A percentile compares a stretch with the other conserved stretches of the same genome.
Evolutionary conservation across 2,113 vertebrate species (phyloP).

Genomic region (Ceyx margarethae): DNA sequence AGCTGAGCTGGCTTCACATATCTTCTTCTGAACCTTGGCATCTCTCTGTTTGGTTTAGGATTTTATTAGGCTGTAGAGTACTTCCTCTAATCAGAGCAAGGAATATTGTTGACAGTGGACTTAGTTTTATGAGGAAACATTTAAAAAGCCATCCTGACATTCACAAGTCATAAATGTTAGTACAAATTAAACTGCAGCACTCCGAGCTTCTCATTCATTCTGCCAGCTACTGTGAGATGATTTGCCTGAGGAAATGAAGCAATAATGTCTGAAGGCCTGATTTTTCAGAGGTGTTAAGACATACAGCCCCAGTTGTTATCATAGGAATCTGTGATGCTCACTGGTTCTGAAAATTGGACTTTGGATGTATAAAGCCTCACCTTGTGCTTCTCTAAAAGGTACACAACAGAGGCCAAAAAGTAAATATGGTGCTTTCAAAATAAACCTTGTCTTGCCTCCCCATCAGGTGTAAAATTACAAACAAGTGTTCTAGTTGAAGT

Average conservation of each 20-base stretch:
- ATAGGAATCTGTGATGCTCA: neutral
- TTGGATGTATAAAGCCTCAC: neutral
- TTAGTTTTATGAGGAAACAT: constrained; percentile 53
- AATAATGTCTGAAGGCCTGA: constrained; percentile 26
- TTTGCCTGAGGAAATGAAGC: constrained; percentile 55
- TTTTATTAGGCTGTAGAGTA: constrained; percentile 37
- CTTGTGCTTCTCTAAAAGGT: neutral
- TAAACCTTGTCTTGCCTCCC: neutral
- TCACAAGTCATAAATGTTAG: constrained; percentile 60
- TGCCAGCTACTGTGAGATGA: constrained; percentile 10
- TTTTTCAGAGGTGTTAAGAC: constrained; percentile 30
- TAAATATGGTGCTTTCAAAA: neutral
- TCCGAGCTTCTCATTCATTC: neutral
- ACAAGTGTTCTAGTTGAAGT: neutral
- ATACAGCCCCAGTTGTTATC: constrained; percentile 26
- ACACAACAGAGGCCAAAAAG: neutral
- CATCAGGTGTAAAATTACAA: neutral
- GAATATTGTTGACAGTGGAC: constrained; percentile 49
- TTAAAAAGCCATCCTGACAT: constrained; percentile 48
- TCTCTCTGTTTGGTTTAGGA: neutral
- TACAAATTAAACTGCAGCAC: constrained; percentile 30
- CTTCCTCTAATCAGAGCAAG: constrained; percentile 13
- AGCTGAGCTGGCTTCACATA: neutral
- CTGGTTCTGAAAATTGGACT: constrained; percentile 1
- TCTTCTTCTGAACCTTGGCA: neutral